Evolutionary conservation across 1,140 invertebrate genomes (phyloP).

Genomic region (Anthonomus grandis): DNA sequence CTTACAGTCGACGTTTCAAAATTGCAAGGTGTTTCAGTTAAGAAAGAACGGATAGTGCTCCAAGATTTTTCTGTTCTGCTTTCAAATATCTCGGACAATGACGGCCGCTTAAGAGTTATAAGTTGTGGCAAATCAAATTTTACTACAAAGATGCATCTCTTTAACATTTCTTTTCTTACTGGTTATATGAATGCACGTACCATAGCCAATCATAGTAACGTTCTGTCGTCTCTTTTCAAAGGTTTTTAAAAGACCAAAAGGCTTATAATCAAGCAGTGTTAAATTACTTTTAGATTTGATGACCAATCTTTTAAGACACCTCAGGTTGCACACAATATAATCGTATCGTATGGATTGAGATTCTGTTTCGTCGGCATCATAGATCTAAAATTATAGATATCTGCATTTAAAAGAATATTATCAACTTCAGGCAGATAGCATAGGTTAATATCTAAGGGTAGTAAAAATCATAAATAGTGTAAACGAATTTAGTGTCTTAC

Average conservation of each 20-base stretch:
- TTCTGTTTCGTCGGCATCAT: slow-evolving; percentile 20
- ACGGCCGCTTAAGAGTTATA: slow-evolving; percentile 4
- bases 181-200: too few species aligned
- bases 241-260: slow-evolving; percentile 20
- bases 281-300: slow-evolving; percentile 26
- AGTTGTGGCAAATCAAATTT: not conserved
- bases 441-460: not conserved
- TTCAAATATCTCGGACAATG: slow-evolving; percentile 20
- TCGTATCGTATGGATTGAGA: slow-evolving; percentile 14
- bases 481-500: too few species aligned
- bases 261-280: slow-evolving; percentile 21
- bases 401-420: too few species aligned
- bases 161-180: too few species aligned
- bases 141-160: slow-evolving; percentile 10
- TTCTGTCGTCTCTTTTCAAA: slow-evolving; percentile 16
- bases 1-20: slow-evolving; percentile 19
- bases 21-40: slow-evolving; percentile 14
- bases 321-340: slow-evolving; percentile 23
- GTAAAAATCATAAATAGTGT: not conserved
- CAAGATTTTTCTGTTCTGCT: slow-evolving; percentile 23
- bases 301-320: slow-evolving; percentile 21
- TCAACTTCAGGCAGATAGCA: too few species aligned
- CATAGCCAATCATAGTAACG: slow-evolving; percentile 19
- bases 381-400: slow-evolving; percentile 9
- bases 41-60: slow-evolving; percentile 9